Conservation (phyloP, 92 coral and sea anemone species). For the Metridium senile region DNA sequence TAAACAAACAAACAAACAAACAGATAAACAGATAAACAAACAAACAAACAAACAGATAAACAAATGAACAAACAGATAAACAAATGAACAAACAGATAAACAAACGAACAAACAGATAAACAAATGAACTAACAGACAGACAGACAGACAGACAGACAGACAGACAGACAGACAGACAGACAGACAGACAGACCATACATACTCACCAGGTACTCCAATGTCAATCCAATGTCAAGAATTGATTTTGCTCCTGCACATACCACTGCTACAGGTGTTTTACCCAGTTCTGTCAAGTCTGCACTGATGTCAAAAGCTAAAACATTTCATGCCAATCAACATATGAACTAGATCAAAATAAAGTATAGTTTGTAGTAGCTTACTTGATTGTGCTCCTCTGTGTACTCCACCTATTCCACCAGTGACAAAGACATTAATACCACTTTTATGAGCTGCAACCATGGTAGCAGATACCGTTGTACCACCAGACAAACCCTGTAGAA, state of each 20-base stretch:
- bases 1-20: too few relatives aligned
- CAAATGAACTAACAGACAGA: too few relatives aligned
- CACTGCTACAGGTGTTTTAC: conserved; percentile 91
- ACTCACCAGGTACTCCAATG: conserved; percentile 95
- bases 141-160: too few relatives aligned
- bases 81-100: too few relatives aligned
- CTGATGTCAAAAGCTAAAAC: conserved; percentile 91
- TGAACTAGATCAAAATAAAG: background rate
- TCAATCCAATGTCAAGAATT: conserved; percentile 84
- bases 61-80: too few relatives aligned
- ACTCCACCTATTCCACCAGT: conserved; percentile 99
- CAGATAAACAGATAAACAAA: too few relatives aligned
- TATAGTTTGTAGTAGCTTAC: too few relatives aligned
- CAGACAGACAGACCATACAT: too few relatives aligned
- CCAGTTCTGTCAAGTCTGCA: conserved; percentile 96
- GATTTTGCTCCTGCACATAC: conserved; percentile 97
- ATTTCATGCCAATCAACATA: background rate
- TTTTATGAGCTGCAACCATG: conserved; percentile 87
- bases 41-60: too few relatives aligned
- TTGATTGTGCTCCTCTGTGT: conserved; percentile 83
- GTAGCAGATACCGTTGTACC: conserved; percentile 96
- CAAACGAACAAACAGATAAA: too few relatives aligned
- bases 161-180: too few relatives aligned
- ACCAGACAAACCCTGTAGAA: conserved; percentile 95
- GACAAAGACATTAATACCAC: conserved; percentile 94